These are phyloP conservation scores for Cheilosia scutellata DNA, from an alignment of 2,888 invertebrate species.

Conservation along the genomic window DNA sequence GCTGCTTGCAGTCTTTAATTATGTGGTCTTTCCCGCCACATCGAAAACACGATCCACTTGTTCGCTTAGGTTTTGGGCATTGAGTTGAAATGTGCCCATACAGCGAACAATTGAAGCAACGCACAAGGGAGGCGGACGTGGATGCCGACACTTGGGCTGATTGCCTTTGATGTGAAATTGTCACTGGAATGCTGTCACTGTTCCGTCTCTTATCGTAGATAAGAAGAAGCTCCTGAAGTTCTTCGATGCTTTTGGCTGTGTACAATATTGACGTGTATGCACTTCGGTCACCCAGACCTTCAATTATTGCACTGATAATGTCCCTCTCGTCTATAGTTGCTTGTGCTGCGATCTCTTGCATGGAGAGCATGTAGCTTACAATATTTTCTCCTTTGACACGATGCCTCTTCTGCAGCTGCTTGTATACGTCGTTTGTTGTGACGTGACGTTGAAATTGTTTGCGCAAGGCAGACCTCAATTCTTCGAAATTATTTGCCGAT, in stretches of 20 bases:
- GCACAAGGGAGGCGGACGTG: neutral
- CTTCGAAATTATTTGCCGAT: no score
- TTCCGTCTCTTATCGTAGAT: conserved; percentile 29
- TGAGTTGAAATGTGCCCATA: conserved; percentile 19
- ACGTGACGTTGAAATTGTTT: conserved; percentile 4
- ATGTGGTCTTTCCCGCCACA: conserved; percentile 26
- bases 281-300: neutral
- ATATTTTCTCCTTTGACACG: conserved; percentile 1
- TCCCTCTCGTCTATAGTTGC: neutral
- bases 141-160: neutral
- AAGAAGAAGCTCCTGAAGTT: neutral
- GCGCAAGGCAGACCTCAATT: no score
- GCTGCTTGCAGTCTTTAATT: conserved; percentile 1
- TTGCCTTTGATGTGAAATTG: neutral
- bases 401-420: conserved; percentile 11
- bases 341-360: conserved; percentile 22
- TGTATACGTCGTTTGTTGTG: conserved; percentile 11
- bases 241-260: neutral
- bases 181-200: neutral
- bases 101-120: conserved; percentile 30
- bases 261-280: conserved; percentile 10
- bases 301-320: no score
- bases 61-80: neutral
- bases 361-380: conserved; percentile 13
- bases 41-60: conserved; percentile 8